Evolutionary conservation across 2,797 vertebrate species (phyloP), one percentile per base, ranked within the genome.

Genomic region (Pangasius djambal): DNA sequence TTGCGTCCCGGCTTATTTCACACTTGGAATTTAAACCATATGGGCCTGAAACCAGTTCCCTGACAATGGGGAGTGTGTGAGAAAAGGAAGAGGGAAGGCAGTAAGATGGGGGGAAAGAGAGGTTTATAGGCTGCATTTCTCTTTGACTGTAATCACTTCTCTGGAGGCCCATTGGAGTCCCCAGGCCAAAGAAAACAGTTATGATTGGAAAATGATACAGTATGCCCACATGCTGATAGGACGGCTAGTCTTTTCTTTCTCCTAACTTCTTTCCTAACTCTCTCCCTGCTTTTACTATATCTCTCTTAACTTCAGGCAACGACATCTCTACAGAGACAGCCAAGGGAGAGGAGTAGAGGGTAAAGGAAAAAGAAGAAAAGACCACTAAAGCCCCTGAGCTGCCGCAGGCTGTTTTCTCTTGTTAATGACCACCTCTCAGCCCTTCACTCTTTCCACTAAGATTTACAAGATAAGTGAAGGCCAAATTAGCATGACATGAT

Each of bases 381-480:
- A 94, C 91, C 85, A 90, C 93, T 88, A 94, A 95, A 93, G 86
- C 86, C 92, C 92, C 92, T 94, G 88, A 90, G 89, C 90, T 91
- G 93, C 94, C 84, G 90, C 90, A 87, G 93, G 94, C 94, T 95
- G 93, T 96, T 96, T 95, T 94, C 94, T 95, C 95, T 95, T 94
- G 93, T 94, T 96, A 96, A 95, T 93, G 94, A 94, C 94, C 93
- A 94, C 93, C 94, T 96, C 94, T 95, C 93, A 92, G 91, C 93
- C 92, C 91, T 92, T 95, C 91, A 92, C 91, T 93, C 94, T 94
- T 93, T 94, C 93, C 93, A 93, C 95, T 90, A 92, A 94, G 95
- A 94, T 93, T 94, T 94, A 94, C 93, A 95, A 94, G 95, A 95
- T 94, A 95, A 96, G 92, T 92, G 92, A 92, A 91, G 93, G 94